Evolutionary conservation across 2,797 vertebrate species (phyloP).

Genomic region (Pipistrellus pygmaeus): DNA sequence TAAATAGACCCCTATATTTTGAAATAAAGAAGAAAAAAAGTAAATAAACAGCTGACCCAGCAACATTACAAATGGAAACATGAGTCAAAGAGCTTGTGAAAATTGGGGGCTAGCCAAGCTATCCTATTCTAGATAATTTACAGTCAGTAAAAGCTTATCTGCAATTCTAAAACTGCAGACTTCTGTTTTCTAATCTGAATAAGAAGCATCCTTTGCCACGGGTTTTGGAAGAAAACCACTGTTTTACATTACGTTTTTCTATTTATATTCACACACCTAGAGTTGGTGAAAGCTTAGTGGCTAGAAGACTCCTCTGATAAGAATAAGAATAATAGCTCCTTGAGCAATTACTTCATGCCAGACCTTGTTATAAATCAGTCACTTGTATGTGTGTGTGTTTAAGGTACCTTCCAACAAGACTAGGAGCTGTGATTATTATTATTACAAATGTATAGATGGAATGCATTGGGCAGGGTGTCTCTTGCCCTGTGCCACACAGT

Average conservation of each 20-base stretch:
- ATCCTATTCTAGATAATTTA: conserved; percentile 39
- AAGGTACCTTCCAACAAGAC: background rate
- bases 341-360: background rate
- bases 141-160: conserved; percentile 15
- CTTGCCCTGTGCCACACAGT: background rate
- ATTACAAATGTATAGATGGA: background rate
- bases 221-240: conserved; percentile 31
- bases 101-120: background rate
- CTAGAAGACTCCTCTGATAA: background rate
- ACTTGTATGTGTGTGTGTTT: background rate
- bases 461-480: background rate
- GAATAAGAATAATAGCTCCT: conserved; percentile 26
- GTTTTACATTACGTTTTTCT: conserved; percentile 11
- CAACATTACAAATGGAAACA: conserved; percentile 28
- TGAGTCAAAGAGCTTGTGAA: conserved; percentile 14
- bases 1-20: background rate
- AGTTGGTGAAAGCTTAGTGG: background rate
- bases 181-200: conserved; percentile 37
- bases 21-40: background rate
- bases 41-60: background rate
- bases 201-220: conserved; percentile 39
- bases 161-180: conserved; percentile 47
- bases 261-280: conserved; percentile 50
- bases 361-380: background rate
- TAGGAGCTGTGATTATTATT: background rate